Percentiles rank a stretch among this genome's conserved stretches.
Conservation (phyloP, 2,797 vertebrate species). For the Arnoldichthys spilopterus region DNA sequence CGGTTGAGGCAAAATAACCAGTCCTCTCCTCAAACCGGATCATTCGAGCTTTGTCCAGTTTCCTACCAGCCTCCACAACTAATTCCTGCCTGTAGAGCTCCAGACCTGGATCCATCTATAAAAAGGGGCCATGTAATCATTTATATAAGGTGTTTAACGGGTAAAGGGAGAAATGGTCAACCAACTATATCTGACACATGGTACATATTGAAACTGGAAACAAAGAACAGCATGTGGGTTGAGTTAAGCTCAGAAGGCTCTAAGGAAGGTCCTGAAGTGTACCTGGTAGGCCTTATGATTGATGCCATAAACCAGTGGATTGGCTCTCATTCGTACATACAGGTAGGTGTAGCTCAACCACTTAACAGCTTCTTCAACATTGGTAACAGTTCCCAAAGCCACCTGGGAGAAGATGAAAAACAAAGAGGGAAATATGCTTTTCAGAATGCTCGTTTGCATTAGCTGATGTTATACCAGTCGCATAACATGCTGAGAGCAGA, state of each 20-base stretch:
- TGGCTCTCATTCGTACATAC: conserved; percentile 97
- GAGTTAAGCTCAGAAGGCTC: neutral
- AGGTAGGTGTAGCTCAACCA: conserved; percentile 99
- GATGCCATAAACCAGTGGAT: conserved; percentile 96
- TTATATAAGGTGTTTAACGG: neutral
- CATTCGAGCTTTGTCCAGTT: conserved; percentile 95
- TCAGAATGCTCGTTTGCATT: neutral
- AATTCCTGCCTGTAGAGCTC: conserved; percentile 91
- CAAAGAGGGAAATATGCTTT: neutral
- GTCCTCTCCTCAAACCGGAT: conserved; percentile 97
- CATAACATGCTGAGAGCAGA: neutral
- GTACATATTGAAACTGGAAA: neutral
- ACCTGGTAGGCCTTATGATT: conserved; percentile 96
- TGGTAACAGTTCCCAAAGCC: conserved; percentile 94
- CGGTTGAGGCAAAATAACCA: conserved; percentile 94
- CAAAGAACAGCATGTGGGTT: neutral
- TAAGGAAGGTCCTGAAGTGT: conserved; percentile 45
- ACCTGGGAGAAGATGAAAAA: conserved; percentile 76
- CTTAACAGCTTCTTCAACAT: conserved; percentile 97
- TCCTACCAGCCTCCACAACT: conserved; percentile 89
- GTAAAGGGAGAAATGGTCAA: neutral
- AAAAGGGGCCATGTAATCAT: neutral
- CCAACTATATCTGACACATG: neutral
- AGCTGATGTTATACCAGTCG: neutral
- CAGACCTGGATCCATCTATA: conserved; percentile 89